Base-by-base conservation (phyloP, 23 tunicate species). In the Ascidia mentula region DNA sequence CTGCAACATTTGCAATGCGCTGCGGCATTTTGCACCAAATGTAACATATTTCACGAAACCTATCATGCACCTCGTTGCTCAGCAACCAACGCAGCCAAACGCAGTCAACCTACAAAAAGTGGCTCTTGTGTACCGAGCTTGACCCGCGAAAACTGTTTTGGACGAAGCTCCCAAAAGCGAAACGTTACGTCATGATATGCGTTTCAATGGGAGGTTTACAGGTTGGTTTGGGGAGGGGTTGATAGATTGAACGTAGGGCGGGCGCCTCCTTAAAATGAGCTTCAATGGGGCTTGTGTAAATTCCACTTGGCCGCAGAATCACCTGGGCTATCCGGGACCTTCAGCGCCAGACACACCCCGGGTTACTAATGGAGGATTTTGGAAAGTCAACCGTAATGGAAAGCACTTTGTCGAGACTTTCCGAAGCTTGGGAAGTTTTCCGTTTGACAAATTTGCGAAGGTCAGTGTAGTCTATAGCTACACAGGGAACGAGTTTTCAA, bases 251-350 rank as follows among this genome's bases (percentile, higher is more conserved):
- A n/a, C n/a, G n/a, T n/a, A 53, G 65, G 24, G 65, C 22, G 65
- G 65, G 13, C 24, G 22, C 24, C 65, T 20, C 65, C 28, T 53
- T 53, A 28, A 53, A 53, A 53, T 53, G 22, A 26, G 65, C 65
- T 53, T 53, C 65, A 53, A 53, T 53, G 65, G 28, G 65, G 28
- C 65, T 53, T 53, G 65, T 53, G 65, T 53, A 53, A 53, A 53
- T 53, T 53, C 24, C 65, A 53, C 12, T 53, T 53, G 65, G 12
- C 65, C 65, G 7, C 65, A 28, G 13, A 53, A 53, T 53, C 65
- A 53, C 65, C 65, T 53, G 65, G 22, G 22, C 65, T 53, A 28
- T 53, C 65, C 22, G 24, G 24, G 24, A 53, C 65, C 65, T 53
- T 9, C 65, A 53, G 13, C 65, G 65, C 22, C 28, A 20, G 65